These are phyloP conservation scores for Nasua narica DNA, from an alignment of 2,797 vertebrate species.

Conservation along the genomic window DNA sequence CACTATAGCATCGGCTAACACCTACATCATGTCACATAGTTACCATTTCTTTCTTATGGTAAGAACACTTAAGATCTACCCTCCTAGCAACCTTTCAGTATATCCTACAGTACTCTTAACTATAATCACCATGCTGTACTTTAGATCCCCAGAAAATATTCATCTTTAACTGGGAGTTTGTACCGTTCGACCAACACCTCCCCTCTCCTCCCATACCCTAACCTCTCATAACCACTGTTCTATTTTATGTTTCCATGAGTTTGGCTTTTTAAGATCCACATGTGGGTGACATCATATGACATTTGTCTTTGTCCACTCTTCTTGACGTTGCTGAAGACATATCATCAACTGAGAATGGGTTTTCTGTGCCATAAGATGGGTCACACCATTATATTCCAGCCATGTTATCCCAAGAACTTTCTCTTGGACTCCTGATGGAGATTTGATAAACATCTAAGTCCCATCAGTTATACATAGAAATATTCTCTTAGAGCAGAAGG, in stretches of 20 bases:
- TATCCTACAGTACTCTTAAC: background rate
- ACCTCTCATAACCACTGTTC: background rate
- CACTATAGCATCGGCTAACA: background rate
- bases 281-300: background rate
- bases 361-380: background rate
- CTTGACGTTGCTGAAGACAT: background rate
- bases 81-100: too few species aligned
- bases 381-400: accelerated
- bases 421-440: background rate
- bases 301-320: background rate
- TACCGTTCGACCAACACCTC: background rate
- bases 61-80: background rate
- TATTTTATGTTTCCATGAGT: too few species aligned
- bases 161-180: background rate
- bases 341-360: background rate
- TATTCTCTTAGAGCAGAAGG: background rate
- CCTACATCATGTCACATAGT: background rate
- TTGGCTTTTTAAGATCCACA: background rate
- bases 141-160: background rate
- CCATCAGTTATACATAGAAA: background rate
- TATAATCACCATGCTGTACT: too few species aligned
- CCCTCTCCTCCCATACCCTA: background rate
- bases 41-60: background rate
- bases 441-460: background rate
- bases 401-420: background rate